A percentile compares a stretch with the other conserved stretches of the same genome.
Conservation (phyloP, 2,797 vertebrate species). For the Danio albolineatus region DNA sequence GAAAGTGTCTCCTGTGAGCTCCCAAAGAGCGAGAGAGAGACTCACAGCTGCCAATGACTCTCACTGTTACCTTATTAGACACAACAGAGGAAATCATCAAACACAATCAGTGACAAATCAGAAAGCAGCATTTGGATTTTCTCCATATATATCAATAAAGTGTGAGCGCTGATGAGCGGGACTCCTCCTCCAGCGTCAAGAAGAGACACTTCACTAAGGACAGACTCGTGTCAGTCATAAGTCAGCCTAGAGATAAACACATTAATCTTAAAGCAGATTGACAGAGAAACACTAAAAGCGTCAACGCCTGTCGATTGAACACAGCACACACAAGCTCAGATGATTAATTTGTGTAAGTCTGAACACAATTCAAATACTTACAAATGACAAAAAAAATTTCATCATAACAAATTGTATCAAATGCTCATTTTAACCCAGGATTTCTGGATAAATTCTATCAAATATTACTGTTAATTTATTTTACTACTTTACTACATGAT, state of each 20-base stretch:
- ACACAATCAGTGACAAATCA: conserved; percentile 44
- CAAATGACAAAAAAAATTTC: not conserved
- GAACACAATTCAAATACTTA: not conserved
- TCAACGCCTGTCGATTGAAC: too few species aligned
- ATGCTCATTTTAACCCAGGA: not conserved
- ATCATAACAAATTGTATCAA: not conserved
- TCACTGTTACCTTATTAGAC: conserved; percentile 42
- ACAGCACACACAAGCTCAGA: not conserved
- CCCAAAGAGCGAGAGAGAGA: conserved; percentile 6
- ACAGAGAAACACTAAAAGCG: not conserved
- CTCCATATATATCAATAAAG: conserved; percentile 30
- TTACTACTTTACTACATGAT: too few species aligned
- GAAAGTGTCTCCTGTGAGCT: not conserved
- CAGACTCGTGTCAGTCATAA: not conserved
- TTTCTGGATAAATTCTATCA: not conserved
- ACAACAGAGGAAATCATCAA: too few species aligned
- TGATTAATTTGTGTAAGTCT: not conserved
- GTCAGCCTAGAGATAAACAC: not conserved
- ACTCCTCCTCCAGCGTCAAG: conserved; percentile 23
- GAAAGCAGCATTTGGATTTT: conserved; percentile 5
- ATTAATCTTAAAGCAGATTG: not conserved
- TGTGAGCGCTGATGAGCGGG: conserved; percentile 14
- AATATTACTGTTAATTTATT: not conserved
- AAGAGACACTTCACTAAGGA: conserved; percentile 4
- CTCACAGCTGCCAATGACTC: conserved; percentile 44